Evolutionary conservation across 2,113 vertebrate species (phyloP).

Genomic region (Eretmochelys imbricata): DNA sequence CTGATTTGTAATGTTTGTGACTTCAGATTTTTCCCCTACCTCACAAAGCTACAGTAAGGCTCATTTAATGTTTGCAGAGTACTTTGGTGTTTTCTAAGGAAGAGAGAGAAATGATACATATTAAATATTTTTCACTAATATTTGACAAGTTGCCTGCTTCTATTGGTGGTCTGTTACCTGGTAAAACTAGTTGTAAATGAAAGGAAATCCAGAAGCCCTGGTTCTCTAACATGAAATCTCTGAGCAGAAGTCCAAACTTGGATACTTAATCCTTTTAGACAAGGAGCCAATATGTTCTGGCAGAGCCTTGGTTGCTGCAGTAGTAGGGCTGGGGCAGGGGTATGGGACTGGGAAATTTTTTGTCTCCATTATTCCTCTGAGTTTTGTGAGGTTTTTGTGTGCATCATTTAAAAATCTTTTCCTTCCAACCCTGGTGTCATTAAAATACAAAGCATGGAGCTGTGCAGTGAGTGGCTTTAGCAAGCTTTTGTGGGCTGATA

Average conservation of each 20-base stretch:
- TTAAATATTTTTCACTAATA: not conserved
- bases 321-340: too few relatives aligned
- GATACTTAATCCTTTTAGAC: not conserved
- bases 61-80: not conserved
- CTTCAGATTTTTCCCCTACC: not conserved
- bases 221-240: not conserved
- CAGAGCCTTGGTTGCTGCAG: not conserved
- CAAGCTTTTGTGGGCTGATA: not conserved
- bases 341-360: not conserved
- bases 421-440: not conserved
- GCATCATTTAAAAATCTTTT: not conserved
- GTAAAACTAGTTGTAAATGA: not conserved
- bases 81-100: not conserved
- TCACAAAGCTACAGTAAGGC: not conserved
- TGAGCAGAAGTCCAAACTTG: not conserved
- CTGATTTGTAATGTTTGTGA: not conserved
- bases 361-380: not conserved
- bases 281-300: not conserved
- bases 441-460: slow-evolving; percentile 7
- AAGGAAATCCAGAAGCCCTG: not conserved
- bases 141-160: not conserved
- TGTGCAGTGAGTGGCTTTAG: not conserved
- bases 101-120: not conserved
- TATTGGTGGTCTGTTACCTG: not conserved
- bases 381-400: slow-evolving; percentile 13